phyloP scores from a whole-genome alignment of 2,113 vertebrate species.

The Rhea pennata region DNA sequence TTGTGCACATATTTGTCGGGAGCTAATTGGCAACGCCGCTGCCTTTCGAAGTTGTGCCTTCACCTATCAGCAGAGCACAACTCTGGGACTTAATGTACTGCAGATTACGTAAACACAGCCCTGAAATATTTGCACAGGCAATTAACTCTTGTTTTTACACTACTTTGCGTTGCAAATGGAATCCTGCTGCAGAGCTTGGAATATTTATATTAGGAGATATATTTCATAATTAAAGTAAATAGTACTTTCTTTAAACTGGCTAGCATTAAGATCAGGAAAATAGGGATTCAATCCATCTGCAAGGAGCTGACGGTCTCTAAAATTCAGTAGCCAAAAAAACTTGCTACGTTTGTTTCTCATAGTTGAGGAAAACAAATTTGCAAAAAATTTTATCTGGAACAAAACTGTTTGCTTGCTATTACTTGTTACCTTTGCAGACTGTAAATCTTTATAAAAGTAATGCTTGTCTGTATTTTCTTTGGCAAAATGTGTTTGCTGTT shows the following conservation, averaged over 20 bases:
- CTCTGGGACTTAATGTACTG: slow-evolving; percentile 77
- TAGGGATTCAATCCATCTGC: neutral
- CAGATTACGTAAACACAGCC: slow-evolving; percentile 71
- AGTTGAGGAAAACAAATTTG: neutral
- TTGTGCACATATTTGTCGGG: slow-evolving; percentile 79
- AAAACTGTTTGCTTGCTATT: neutral
- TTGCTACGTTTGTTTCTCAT: neutral
- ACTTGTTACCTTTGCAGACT: neutral
- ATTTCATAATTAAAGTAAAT: slow-evolving; percentile 47
- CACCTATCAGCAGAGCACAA: slow-evolving; percentile 72
- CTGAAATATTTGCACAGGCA: slow-evolving; percentile 75
- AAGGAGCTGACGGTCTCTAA: neutral
- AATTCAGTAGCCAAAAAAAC: neutral
- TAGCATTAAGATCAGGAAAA: neutral
- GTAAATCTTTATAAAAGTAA: neutral
- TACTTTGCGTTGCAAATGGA: slow-evolving; percentile 64
- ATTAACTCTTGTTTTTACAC: slow-evolving; percentile 73
- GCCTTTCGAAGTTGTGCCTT: slow-evolving; percentile 75
- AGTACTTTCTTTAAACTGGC: neutral
- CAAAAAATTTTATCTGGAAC: neutral
- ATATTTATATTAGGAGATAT: slow-evolving; percentile 40
- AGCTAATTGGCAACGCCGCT: slow-evolving; percentile 72
- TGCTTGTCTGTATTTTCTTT: neutral
- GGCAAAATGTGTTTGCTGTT: neutral
- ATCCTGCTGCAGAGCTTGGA: slow-evolving; percentile 38